Conservation (phyloP, 2,888 invertebrate species). For the Rhamnusium bicolor region DNA sequence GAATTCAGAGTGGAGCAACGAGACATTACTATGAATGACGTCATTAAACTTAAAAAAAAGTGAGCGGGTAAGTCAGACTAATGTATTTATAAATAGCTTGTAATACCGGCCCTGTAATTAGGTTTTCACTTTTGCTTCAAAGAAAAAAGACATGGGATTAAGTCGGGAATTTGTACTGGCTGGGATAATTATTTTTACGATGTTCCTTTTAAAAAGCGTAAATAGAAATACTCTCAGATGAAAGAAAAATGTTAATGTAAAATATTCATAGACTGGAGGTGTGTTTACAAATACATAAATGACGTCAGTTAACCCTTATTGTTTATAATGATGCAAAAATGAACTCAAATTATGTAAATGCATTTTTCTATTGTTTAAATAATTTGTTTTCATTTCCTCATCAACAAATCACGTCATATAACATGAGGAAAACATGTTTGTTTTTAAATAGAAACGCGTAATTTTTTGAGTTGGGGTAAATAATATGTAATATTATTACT, state of each 20-base stretch:
- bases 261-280: background rate
- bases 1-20: slow-evolving; percentile 88
- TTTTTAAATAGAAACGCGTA: slow-evolving; percentile 20
- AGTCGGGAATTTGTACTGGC: no score
- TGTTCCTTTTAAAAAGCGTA: no score
- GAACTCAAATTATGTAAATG: background rate
- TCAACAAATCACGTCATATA: background rate
- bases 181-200: no score
- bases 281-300: background rate
- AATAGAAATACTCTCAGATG: no score
- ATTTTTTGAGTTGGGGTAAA: slow-evolving; percentile 1
- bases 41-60: slow-evolving; percentile 82
- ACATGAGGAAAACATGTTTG: slow-evolving; percentile 31
- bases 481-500: slow-evolving; percentile 1
- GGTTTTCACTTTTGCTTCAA: no score
- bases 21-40: slow-evolving; percentile 86
- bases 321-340: background rate
- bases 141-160: no score
- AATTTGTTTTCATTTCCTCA: no score
- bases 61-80: slow-evolving; percentile 80
- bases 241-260: no score
- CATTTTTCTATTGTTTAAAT: slow-evolving; percentile 1
- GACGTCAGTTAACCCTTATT: slow-evolving; percentile 1
- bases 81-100: no score
- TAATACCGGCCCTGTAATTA: no score